phyloP scores from a whole-genome alignment of 64 coral and sea anemone species.

The Actinia equina region DNA sequence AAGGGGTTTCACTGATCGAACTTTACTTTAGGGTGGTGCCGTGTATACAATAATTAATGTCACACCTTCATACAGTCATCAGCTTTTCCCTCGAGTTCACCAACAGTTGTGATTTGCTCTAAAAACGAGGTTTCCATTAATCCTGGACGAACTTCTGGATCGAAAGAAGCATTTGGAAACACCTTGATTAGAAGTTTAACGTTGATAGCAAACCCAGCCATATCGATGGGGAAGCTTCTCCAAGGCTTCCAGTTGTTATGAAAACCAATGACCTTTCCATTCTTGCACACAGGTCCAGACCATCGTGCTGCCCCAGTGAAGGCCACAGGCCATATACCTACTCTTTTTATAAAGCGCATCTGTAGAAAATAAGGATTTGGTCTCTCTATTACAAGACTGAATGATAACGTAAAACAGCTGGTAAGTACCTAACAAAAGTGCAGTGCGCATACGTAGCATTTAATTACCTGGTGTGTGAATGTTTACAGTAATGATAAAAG shows the following conservation, averaged over 20 bases:
- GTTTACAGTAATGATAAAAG: no score
- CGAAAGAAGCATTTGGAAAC: conserved; percentile 50
- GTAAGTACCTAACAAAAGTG: no score
- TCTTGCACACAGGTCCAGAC: conserved; percentile 82
- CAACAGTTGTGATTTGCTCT: conserved; percentile 59
- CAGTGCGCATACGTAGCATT: no score
- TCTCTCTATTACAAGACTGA: background rate
- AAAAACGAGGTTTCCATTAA: conserved; percentile 76
- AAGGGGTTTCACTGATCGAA: no score
- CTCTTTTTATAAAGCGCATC: conserved; percentile 73
- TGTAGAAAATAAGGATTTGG: conserved; percentile 2
- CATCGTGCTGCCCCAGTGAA: conserved; percentile 86
- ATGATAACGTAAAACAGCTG: background rate
- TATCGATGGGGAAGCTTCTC: conserved; percentile 88
- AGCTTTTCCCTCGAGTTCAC: conserved; percentile 64
- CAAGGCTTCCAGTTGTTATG: conserved; percentile 85
- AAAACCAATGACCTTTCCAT: conserved; percentile 75
- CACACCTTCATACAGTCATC: conserved; percentile 80
- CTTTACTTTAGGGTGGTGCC: no score
- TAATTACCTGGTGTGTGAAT: no score
- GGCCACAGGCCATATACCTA: conserved; percentile 95
- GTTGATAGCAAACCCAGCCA: conserved; percentile 95
- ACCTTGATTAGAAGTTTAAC: conserved; percentile 47
- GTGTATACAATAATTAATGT: no score
- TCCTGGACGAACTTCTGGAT: conserved; percentile 60